A percentile compares a stretch with the other conserved stretches of the same genome.
These are phyloP conservation scores for Drosophila glabriapex DNA, from an alignment of 2,888 invertebrate species.

Conservation along the genomic window DNA sequence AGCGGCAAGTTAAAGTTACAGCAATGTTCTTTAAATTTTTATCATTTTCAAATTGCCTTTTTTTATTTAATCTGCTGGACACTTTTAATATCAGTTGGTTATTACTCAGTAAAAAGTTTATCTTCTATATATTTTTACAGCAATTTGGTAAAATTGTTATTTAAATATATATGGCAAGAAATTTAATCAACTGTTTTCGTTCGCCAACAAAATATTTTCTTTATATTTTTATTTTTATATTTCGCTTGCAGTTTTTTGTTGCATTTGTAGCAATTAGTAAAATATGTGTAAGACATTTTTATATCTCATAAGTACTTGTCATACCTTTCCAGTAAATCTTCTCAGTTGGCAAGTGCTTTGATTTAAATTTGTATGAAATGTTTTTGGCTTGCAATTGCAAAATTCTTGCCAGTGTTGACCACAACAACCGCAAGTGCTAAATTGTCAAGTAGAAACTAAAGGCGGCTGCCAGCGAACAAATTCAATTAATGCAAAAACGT, in stretches of 20 bases:
- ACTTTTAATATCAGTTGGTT: not conserved
- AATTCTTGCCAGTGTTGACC: slow-evolving; percentile 34
- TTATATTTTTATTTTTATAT: not conserved
- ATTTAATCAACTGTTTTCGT: not conserved
- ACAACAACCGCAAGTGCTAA: slow-evolving; percentile 65
- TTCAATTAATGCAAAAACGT: slow-evolving; percentile 70
- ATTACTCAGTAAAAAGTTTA: not conserved
- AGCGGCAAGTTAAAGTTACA: slow-evolving; percentile 26
- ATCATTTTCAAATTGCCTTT: not conserved
- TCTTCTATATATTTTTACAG: not conserved
- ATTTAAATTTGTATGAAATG: slow-evolving; percentile 36
- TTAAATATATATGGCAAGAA: not conserved
- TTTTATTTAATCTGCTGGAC: not conserved
- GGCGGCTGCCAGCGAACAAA: slow-evolving; percentile 63
- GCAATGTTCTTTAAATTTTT: not conserved
- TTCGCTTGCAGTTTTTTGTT: not conserved
- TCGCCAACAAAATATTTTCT: no score
- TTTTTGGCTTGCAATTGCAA: slow-evolving; percentile 39
- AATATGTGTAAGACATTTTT: not conserved
- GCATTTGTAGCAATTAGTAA: not conserved
- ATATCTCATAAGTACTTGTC: not conserved
- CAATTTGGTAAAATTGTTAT: not conserved
- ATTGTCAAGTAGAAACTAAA: slow-evolving; percentile 41
- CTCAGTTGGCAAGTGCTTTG: slow-evolving; percentile 14
- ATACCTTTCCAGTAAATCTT: not conserved